Conservation (phyloP, 2,113 vertebrate species). For the Colossoma macropomum region DNA sequence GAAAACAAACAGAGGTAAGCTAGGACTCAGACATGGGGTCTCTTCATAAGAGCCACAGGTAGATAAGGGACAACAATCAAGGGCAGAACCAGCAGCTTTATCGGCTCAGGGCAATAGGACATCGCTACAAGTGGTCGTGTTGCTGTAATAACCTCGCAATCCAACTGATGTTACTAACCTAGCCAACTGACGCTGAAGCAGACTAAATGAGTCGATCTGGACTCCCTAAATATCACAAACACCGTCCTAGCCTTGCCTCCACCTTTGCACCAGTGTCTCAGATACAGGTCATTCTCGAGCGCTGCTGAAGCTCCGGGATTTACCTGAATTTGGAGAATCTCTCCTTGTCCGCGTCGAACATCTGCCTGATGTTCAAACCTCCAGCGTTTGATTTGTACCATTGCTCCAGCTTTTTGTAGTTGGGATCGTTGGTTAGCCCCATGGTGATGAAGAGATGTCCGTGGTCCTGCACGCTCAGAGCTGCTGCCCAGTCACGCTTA, state of each 20-base stretch:
- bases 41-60: no score
- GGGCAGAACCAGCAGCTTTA: background rate
- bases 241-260: background rate
- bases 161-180: no score
- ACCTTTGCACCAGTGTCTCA: background rate
- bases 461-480: slow-evolving; percentile 31
- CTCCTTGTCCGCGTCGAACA: slow-evolving; percentile 86
- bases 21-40: background rate
- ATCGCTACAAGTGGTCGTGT: background rate
- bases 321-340: slow-evolving; percentile 90
- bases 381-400: slow-evolving; percentile 83
- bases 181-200: background rate
- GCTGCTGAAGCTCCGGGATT: slow-evolving; percentile 1
- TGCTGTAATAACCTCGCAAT: no score
- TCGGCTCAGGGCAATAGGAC: background rate
- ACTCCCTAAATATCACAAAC: background rate
- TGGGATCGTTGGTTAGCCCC: slow-evolving; percentile 83
- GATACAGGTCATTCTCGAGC: background rate
- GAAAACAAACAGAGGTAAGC: background rate
- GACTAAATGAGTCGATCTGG: no score
- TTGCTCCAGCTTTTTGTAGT: slow-evolving; percentile 84
- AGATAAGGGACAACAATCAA: no score
- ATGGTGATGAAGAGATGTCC: slow-evolving; percentile 66
- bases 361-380: slow-evolving; percentile 84
- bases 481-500: background rate